phyloP scores from a whole-genome alignment of 2,797 vertebrate genomes.

The Setipinna tenuifilis region DNA sequence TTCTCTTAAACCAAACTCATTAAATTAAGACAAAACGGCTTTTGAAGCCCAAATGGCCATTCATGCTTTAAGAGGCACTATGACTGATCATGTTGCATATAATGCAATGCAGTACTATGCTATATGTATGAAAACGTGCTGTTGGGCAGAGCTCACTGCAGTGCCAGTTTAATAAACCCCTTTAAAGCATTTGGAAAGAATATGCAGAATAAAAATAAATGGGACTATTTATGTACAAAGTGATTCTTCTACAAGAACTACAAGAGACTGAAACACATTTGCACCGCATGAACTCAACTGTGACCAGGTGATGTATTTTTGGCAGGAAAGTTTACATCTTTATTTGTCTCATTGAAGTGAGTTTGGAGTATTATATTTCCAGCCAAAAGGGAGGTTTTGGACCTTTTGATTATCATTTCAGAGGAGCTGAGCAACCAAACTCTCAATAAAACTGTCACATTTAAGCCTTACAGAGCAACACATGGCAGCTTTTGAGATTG shows the following conservation, averaged over 20 bases:
- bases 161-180: too few relatives aligned
- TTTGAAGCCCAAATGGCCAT: too few relatives aligned
- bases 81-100: too few relatives aligned
- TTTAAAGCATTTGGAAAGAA: too few relatives aligned
- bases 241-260: background rate
- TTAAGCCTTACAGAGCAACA: background rate
- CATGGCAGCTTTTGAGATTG: background rate
- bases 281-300: background rate
- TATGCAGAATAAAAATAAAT: background rate
- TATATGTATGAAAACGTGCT: too few relatives aligned
- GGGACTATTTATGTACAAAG: background rate
- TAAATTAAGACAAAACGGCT: too few relatives aligned
- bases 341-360: slow-evolving; percentile 8
- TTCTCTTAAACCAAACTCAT: too few relatives aligned
- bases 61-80: too few relatives aligned
- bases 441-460: background rate
- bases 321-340: background rate
- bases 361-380: slow-evolving; percentile 13
- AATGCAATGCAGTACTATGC: too few relatives aligned
- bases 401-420: background rate
- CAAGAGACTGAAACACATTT: background rate
- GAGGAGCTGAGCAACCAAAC: background rate
- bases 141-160: too few relatives aligned
- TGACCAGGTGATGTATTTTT: slow-evolving; percentile 1
- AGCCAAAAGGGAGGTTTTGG: background rate